These are phyloP conservation scores for Lophius piscatorius DNA, from an alignment of 2,113 vertebrate genomes.

Conservation along the genomic window DNA sequence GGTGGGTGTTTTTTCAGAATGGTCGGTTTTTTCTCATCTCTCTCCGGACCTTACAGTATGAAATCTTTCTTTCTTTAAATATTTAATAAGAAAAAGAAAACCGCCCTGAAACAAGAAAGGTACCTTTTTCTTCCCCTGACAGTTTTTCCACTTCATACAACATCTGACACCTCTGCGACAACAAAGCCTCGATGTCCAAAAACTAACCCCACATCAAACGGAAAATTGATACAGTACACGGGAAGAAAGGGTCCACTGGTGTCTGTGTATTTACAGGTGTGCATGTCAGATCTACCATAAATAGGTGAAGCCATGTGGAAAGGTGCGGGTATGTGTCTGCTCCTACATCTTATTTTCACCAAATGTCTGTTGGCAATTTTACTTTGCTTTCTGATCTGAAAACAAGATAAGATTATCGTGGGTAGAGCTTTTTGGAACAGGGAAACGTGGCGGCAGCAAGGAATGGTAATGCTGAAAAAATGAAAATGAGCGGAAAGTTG, in stretches of 20 bases:
- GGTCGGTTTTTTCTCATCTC: too few species aligned
- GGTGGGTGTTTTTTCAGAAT: neutral
- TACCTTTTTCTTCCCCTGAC: conserved; percentile 20
- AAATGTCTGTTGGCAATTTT: conserved; percentile 35
- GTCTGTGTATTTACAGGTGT: conserved; percentile 26
- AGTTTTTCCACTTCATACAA: conserved; percentile 34
- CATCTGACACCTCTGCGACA: conserved; percentile 34
- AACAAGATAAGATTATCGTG: conserved; percentile 47
- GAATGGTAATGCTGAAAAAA: conserved; percentile 52
- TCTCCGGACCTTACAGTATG: neutral
- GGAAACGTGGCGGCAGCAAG: conserved; percentile 14
- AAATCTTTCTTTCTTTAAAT: conserved; percentile 4
- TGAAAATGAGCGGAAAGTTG: conserved; percentile 52
- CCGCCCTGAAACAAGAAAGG: conserved; percentile 20
- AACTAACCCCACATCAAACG: conserved; percentile 57
- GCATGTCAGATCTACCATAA: neutral
- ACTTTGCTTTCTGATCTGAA: conserved; percentile 26
- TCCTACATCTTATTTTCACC: conserved; percentile 3
- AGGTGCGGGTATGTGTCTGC: conserved; percentile 11
- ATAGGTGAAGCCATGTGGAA: neutral
- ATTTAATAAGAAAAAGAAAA: conserved; percentile 19
- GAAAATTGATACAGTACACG: conserved; percentile 58
- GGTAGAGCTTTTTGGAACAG: conserved; percentile 53
- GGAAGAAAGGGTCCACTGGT: conserved; percentile 42
- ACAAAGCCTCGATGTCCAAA: conserved; percentile 39